phyloP scores from a whole-genome alignment of 1,140 invertebrate genomes.

The Cydia fagiglandana region DNA sequence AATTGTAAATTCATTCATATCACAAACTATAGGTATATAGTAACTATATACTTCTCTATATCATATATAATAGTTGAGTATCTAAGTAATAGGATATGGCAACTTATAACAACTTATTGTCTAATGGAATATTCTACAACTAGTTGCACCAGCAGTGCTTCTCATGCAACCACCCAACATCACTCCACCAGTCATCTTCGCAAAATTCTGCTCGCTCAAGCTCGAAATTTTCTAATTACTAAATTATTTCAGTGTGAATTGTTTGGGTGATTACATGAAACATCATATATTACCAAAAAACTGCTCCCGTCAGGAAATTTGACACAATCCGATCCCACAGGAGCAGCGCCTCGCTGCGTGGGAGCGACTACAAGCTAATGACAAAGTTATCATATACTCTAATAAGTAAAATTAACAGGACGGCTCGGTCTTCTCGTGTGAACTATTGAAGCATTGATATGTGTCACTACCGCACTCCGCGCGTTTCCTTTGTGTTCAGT shows the following conservation, averaged over 20 bases:
- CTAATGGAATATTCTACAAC: conserved; percentile 69
- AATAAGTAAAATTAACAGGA: conserved; percentile 62
- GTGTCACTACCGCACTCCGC: conserved; percentile 51
- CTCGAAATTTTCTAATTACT: not conserved
- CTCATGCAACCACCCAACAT: conserved; percentile 19
- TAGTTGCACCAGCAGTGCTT: conserved; percentile 33
- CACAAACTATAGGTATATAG: conserved; percentile 76
- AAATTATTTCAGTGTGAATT: not conserved
- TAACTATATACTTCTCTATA: conserved; percentile 68
- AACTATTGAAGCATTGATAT: conserved; percentile 64
- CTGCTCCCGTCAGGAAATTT: not conserved
- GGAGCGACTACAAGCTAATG: conserved; percentile 23
- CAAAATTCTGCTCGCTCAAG: not conserved
- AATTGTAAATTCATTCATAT: conserved; percentile 76
- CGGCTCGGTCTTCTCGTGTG: conserved; percentile 57
- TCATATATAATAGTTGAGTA: conserved; percentile 73
- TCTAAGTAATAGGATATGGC: conserved; percentile 77
- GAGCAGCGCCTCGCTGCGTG: not conserved
- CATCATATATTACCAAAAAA: not conserved
- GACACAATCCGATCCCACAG: not conserved
- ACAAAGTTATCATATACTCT: conserved; percentile 35
- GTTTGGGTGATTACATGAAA: conserved; percentile 21
- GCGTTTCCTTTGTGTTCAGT: conserved; percentile 34
- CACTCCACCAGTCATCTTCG: not conserved
- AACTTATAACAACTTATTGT: conserved; percentile 77